Evolutionary conservation across 1,140 invertebrate genomes (phyloP).

Genomic region (Bombus turneri): DNA sequence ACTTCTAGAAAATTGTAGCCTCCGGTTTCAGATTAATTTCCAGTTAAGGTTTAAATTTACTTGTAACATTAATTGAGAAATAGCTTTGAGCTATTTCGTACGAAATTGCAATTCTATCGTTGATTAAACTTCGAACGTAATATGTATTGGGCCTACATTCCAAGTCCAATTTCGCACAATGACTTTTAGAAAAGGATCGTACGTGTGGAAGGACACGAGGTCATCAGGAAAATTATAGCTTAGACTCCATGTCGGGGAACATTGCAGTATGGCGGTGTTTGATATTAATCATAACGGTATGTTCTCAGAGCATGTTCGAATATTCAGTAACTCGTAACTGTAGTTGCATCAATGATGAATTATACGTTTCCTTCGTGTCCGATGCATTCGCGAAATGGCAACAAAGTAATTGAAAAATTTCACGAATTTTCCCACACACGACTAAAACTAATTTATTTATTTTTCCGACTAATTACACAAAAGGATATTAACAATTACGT

Average conservation of each 20-base stretch:
- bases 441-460: too few species aligned
- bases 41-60: accelerated
- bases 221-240: slow-evolving; percentile 20
- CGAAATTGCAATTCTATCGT: neutral
- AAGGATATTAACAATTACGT: neutral
- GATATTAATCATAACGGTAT: slow-evolving; percentile 52
- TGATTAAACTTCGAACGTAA: neutral
- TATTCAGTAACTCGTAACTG: slow-evolving; percentile 44
- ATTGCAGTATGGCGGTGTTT: neutral
- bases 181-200: slow-evolving; percentile 12
- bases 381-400: neutral
- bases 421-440: neutral
- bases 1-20: too few species aligned
- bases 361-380: neutral
- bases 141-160: too few species aligned
- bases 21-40: too few species aligned
- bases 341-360: slow-evolving; percentile 44
- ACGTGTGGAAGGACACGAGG: neutral
- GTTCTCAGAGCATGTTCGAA: slow-evolving; percentile 25
- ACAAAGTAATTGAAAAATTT: neutral
- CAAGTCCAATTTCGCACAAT: neutral
- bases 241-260: slow-evolving; percentile 8
- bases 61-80: neutral
- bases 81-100: neutral
- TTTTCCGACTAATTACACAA: neutral